Percentiles rank a stretch among this genome's conserved stretches.
phyloP scores from a whole-genome alignment of 2,888 invertebrate genomes.

The Agrotis segetum region DNA sequence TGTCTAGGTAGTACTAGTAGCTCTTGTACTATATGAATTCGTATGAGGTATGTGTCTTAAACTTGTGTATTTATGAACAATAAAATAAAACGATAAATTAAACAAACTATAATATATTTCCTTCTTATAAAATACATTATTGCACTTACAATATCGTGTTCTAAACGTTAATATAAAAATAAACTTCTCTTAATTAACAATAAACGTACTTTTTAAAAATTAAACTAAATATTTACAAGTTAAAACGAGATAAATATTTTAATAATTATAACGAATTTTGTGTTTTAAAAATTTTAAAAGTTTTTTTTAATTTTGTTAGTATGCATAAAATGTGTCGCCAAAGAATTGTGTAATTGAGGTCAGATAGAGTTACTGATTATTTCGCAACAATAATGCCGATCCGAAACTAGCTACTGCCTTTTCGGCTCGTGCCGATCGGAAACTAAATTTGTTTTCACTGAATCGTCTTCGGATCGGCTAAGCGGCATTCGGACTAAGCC shows the following conservation, averaged over 20 bases:
- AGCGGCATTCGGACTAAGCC: background rate
- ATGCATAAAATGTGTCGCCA: background rate
- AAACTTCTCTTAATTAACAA: slow-evolving; percentile 61
- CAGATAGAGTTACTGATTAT: background rate
- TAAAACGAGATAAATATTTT: slow-evolving; percentile 53
- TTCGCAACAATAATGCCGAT: background rate
- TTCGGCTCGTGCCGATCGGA: background rate
- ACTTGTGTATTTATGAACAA: background rate
- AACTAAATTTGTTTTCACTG: background rate
- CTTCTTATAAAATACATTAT: slow-evolving; percentile 76
- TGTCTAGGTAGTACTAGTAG: no score
- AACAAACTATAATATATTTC: slow-evolving; percentile 74
- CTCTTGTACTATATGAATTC: no score
- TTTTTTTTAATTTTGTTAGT: background rate
- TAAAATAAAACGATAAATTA: slow-evolving; percentile 60
- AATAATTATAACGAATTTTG: slow-evolving; percentile 35
- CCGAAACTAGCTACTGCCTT: background rate
- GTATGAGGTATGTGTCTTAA: no score
- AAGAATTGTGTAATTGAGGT: background rate
- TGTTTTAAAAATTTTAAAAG: slow-evolving; percentile 11
- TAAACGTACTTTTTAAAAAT: slow-evolving; percentile 46
- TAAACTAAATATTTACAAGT: slow-evolving; percentile 57
- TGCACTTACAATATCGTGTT: slow-evolving; percentile 76
- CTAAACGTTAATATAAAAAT: slow-evolving; percentile 74
- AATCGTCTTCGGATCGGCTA: background rate